Percentiles rank a stretch among this genome's conserved stretches.
These are phyloP conservation scores for Botia almorhae DNA, from an alignment of 2,797 vertebrate genomes.

Conservation along the genomic window DNA sequence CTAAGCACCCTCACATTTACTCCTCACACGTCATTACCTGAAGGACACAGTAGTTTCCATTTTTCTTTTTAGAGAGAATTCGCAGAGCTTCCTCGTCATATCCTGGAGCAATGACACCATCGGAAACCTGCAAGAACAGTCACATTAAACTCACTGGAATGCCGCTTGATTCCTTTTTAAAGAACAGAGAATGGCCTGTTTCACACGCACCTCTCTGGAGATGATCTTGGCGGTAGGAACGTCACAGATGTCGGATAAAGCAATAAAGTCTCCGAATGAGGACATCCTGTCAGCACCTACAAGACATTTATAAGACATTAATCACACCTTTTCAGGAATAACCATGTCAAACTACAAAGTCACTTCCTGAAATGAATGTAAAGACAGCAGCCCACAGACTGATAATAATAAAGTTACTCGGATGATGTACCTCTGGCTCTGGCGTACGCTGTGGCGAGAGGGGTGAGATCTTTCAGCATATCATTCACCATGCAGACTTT, in stretches of 20 bases:
- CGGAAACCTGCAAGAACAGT: constrained; percentile 84
- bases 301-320: not conserved
- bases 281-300: constrained; percentile 97
- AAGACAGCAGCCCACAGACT: not conserved
- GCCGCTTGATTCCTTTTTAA: too few species aligned
- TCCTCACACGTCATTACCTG: constrained; percentile 75
- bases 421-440: constrained; percentile 3
- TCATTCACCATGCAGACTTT: constrained; percentile 51
- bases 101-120: constrained; percentile 93
- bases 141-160: too few species aligned
- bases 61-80: constrained; percentile 96
- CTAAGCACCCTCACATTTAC: not conserved
- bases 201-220: constrained; percentile 89
- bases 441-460: constrained; percentile 69
- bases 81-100: constrained; percentile 92
- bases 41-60: constrained; percentile 91
- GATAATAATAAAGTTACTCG: constrained; percentile 69
- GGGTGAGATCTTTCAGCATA: constrained; percentile 78
- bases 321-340: not conserved
- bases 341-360: not conserved
- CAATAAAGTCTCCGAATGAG: constrained; percentile 96
- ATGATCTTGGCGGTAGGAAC: constrained; percentile 95
- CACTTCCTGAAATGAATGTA: not conserved
- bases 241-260: constrained; percentile 91
- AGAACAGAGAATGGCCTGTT: not conserved